Base-by-base conservation (phyloP, 2,888 invertebrate species). In the Volucella inanis region DNA sequence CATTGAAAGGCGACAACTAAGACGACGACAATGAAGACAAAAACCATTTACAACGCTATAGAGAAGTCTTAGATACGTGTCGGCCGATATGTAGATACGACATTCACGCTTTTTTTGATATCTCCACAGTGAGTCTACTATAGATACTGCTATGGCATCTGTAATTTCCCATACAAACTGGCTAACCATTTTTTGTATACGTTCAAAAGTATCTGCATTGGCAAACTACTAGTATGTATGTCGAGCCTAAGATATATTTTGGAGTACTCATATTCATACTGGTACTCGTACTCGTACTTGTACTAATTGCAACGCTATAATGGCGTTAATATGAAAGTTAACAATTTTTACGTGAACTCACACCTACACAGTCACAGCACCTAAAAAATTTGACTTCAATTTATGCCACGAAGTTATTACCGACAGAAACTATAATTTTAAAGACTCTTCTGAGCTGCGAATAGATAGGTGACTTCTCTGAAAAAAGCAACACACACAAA, bases 271-370 rank as follows among this genome's bases (percentile, higher is more conserved):
- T 6, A 31, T 6, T 31, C 6, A 6, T 31, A 31, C 6, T 31
- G 6, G 31, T 31, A 31, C 31, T 31, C 31, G 31, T 31, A 31
- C 31, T 31, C 31, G 31, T 31, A 31, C 6, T 31, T 6, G 31
- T 31, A 31, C 75, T 84, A 84, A 84, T 84, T 80, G 84, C 84
- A 76, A 61, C 71, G 65, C 75, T 80, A 79, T 65, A 50, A 49
- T 74, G 68, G 68, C n/a, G 74, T 75, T 59, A 70, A 75, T 80
- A 84, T 84, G 80, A 84, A 84, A 84, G 84, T 75, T 84, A 47
- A 71, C 31, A 75, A 61, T 77, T 68, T 83, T 62, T 68, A 52
- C 4, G 52, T 59, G 54, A n/a, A 49, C 38, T 14, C 65, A 61
- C 65, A 45, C 57, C 45, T 50, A 41, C 41, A 57, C 49, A 52